A percentile compares a stretch with the other conserved stretches of the same genome.
These are phyloP conservation scores for Quadroppia sp. DNA, from an alignment of 2,888 invertebrate genomes.

Conservation along the genomic window DNA sequence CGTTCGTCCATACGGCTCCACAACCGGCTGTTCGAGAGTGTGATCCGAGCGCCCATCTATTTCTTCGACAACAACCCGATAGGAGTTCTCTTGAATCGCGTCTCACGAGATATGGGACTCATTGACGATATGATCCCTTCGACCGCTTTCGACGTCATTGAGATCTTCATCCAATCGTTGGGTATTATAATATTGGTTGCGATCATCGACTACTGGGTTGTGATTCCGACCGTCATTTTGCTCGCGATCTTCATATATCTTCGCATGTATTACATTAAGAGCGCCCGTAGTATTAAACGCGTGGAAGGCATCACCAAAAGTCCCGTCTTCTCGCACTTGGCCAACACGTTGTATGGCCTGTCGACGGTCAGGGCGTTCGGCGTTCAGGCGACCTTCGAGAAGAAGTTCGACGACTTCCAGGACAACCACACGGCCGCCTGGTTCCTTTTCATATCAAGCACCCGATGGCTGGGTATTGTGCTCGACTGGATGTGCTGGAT, in stretches of 20 bases:
- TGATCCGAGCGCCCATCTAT: constrained; percentile 50
- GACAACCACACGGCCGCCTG: constrained; percentile 83
- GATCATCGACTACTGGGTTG: constrained; percentile 54
- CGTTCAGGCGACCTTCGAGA: constrained; percentile 67
- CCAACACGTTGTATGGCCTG: constrained; percentile 80
- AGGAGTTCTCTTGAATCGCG: constrained; percentile 57
- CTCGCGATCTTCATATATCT: constrained; percentile 53
- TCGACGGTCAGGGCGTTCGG: constrained; percentile 85
- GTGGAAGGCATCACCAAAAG: constrained; percentile 65
- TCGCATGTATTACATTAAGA: constrained; percentile 55
- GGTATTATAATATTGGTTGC: constrained; percentile 56
- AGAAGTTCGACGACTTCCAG: constrained; percentile 53
- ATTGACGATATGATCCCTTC: constrained; percentile 54
- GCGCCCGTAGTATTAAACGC: constrained; percentile 56
- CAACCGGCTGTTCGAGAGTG: constrained; percentile 50
- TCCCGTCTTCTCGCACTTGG: constrained; percentile 91
- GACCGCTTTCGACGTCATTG: constrained; percentile 54
- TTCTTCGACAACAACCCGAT: constrained; percentile 57
- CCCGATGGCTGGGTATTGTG: constrained; percentile 89
- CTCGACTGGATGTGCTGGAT: constrained; percentile 80
- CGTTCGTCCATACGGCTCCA: constrained; percentile 47
- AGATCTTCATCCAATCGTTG: constrained; percentile 59
- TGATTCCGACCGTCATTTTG: constrained; percentile 53
- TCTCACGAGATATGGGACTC: constrained; percentile 53
- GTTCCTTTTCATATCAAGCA: constrained; percentile 81